These are phyloP conservation scores for Toxotes lorentzi DNA, from an alignment of 2,797 vertebrate species.

Conservation along the genomic window DNA sequence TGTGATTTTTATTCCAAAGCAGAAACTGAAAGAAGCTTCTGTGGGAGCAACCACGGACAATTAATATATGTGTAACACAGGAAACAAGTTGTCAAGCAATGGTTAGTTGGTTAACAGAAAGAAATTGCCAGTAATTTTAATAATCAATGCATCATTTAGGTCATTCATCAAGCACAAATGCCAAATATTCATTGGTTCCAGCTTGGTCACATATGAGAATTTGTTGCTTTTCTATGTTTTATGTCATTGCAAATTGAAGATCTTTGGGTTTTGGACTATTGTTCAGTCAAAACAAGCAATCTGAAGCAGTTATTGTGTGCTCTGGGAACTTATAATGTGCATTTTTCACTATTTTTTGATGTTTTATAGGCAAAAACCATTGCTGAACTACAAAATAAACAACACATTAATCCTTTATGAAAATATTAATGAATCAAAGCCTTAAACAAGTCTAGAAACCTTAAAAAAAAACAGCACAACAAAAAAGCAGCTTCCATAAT, in stretches of 20 bases:
- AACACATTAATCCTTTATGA: not conserved
- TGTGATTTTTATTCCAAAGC: not conserved
- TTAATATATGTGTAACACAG: not conserved
- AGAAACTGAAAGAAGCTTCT: not conserved
- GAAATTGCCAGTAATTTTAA: not conserved
- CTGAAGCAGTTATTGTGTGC: not conserved
- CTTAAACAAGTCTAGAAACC: not conserved
- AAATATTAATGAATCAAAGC: conserved; percentile 10
- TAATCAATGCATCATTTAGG: not conserved
- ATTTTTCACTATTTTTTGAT: not conserved
- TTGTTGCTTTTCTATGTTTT: not conserved
- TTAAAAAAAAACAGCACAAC: not conserved
- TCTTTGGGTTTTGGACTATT: not conserved
- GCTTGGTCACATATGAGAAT: not conserved
- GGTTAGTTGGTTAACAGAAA: not conserved
- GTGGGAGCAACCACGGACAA: not conserved
- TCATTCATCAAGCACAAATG: not conserved
- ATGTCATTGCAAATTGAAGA: not conserved
- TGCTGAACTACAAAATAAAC: not conserved
- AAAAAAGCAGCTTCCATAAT: not conserved
- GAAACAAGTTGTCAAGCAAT: too few relatives aligned
- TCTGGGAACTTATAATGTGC: not conserved
- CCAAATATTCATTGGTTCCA: not conserved
- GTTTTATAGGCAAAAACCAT: not conserved
- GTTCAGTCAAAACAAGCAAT: not conserved